phyloP scores from a whole-genome alignment of 2,113 vertebrate species.

The Nyctereutes procyonoides region DNA sequence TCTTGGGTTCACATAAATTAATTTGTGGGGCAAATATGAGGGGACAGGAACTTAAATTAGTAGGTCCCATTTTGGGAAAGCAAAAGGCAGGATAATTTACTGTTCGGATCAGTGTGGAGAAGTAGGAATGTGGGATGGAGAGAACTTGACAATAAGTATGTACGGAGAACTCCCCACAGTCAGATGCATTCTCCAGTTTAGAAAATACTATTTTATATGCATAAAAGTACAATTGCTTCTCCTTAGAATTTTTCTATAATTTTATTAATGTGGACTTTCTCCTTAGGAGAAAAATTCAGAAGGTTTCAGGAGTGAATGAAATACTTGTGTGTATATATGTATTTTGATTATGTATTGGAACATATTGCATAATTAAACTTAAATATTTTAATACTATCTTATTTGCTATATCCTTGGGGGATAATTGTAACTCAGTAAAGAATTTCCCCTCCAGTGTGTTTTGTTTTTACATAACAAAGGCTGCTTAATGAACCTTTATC shows the following conservation, averaged over 20 bases:
- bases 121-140: neutral
- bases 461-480: slow-evolving; percentile 80
- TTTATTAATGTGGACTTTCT: slow-evolving; percentile 45
- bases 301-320: slow-evolving; percentile 13
- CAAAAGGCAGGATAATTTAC: neutral
- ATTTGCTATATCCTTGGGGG: slow-evolving; percentile 71
- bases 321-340: neutral
- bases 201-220: neutral
- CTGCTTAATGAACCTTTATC: slow-evolving; percentile 74
- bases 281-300: neutral
- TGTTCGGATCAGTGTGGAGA: neutral
- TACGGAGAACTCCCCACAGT: neutral
- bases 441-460: slow-evolving; percentile 60
- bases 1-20: neutral
- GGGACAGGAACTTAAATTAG: neutral
- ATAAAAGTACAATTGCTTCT: neutral
- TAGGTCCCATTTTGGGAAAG: neutral
- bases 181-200: neutral
- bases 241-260: neutral
- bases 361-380: slow-evolving; percentile 68
- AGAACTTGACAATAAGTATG: neutral
- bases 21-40: neutral
- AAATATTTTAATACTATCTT: slow-evolving; percentile 76
- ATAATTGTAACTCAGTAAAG: slow-evolving; percentile 68
- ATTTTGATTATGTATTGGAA: slow-evolving; percentile 66